These are phyloP conservation scores for Sphenodon punctatus DNA, from an alignment of 2,797 vertebrate species.

Conservation along the genomic window DNA sequence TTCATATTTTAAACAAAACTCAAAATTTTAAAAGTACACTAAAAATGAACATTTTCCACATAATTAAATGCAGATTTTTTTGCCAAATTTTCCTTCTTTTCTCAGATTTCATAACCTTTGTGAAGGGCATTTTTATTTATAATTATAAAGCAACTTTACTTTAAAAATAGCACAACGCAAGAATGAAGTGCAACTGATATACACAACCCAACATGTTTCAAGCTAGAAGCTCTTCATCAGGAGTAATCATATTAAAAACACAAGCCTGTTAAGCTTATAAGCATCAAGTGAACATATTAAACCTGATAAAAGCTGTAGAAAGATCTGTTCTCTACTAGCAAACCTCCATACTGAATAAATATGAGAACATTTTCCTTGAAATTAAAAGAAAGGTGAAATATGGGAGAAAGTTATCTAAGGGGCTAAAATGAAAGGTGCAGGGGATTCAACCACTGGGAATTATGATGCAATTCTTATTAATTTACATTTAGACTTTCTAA, in stretches of 20 bases:
- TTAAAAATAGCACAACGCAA: no score
- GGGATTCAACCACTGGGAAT: rapidly evolving
- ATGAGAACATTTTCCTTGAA: not conserved
- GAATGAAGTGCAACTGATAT: no score
- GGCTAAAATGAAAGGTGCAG: rapidly evolving
- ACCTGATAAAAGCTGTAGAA: no score
- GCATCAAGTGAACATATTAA: no score
- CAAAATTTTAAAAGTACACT: not conserved
- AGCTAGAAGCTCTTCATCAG: no score
- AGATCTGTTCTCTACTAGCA: no score
- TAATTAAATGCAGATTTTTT: rapidly evolving
- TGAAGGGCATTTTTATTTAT: not conserved
- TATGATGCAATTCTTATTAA: not conserved
- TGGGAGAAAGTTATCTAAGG: not conserved
- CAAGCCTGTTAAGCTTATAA: no score
- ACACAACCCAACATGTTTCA: no score
- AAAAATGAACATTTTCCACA: not conserved
- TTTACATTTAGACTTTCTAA: not conserved
- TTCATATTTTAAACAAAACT: not conserved
- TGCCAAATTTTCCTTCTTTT: not conserved
- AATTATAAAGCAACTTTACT: not conserved
- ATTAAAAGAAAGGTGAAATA: not conserved
- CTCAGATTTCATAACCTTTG: not conserved
- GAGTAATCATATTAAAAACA: no score
- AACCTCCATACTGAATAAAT: no score